A percentile compares a stretch with the other conserved stretches of the same genome.
Conservation (phyloP, 1,140 invertebrate genomes). For the Rhopalosiphum maidis region DNA sequence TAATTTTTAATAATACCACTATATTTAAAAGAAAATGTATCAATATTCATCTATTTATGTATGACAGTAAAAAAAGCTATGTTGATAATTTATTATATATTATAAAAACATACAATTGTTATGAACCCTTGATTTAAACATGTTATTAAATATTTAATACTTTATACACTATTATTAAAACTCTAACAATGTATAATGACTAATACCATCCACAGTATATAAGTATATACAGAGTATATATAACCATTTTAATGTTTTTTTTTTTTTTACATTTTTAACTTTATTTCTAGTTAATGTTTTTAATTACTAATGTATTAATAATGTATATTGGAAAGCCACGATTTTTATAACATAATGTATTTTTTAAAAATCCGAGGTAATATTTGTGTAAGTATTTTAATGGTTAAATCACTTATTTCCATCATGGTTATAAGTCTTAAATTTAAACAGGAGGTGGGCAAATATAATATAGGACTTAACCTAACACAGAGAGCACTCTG, state of each 20-base stretch:
- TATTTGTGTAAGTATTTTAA: background rate
- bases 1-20: background rate
- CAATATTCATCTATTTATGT: background rate
- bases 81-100: background rate
- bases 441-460: background rate
- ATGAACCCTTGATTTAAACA: background rate
- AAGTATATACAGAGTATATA: background rate
- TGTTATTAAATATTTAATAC: slow-evolving; percentile 24
- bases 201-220: background rate
- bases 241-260: background rate
- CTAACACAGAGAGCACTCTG: background rate
- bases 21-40: background rate
- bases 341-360: background rate
- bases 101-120: background rate
- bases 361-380: background rate
- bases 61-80: background rate
- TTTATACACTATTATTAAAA: background rate
- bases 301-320: background rate
- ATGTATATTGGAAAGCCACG: background rate
- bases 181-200: background rate
- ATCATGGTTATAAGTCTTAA: background rate
- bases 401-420: background rate
- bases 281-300: background rate
- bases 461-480: background rate
- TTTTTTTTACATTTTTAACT: background rate